These are phyloP conservation scores for Zoanthus sociatus DNA, from an alignment of 92 coral and sea anemone species.

Conservation along the genomic window DNA sequence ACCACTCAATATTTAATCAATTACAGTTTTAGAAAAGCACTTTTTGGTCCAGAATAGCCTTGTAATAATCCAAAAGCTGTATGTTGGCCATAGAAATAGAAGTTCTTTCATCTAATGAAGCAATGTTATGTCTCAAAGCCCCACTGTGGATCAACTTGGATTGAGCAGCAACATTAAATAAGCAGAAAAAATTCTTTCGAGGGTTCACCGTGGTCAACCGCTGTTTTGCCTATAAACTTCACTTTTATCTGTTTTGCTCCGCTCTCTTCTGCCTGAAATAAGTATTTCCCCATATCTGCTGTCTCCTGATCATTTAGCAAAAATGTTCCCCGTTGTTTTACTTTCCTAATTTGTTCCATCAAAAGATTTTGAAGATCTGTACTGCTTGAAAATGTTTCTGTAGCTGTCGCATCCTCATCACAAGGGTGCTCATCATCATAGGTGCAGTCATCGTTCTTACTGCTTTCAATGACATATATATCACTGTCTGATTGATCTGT, in stretches of 20 bases:
- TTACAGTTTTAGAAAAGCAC: constrained; percentile 49
- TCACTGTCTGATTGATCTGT: constrained; percentile 3
- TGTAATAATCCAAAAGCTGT: constrained; percentile 55
- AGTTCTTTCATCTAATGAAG: constrained; percentile 26
- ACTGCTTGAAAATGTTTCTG: background rate
- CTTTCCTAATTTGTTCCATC: background rate
- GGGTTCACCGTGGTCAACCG: constrained; percentile 17
- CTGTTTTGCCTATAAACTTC: constrained; percentile 19
- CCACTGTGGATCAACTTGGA: constrained; percentile 24
- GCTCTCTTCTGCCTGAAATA: constrained; percentile 7
- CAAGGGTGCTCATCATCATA: background rate
- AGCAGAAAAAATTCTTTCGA: constrained; percentile 13
- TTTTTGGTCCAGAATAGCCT: constrained; percentile 54
- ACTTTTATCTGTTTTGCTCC: constrained; percentile 3
- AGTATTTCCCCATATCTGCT: constrained; percentile 56
- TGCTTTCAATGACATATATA: background rate
- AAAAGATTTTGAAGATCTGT: constrained; percentile 9
- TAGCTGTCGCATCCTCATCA: background rate
- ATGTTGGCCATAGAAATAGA: constrained; percentile 18
- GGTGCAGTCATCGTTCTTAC: background rate
- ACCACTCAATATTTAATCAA: constrained; percentile 48
- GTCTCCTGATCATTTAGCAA: constrained; percentile 59
- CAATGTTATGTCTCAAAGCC: constrained; percentile 47
- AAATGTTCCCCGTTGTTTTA: constrained; percentile 29
- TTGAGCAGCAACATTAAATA: constrained; percentile 14